Evolutionary conservation across 2,888 invertebrate species (phyloP).

Genomic region (Dryobota labecula): DNA sequence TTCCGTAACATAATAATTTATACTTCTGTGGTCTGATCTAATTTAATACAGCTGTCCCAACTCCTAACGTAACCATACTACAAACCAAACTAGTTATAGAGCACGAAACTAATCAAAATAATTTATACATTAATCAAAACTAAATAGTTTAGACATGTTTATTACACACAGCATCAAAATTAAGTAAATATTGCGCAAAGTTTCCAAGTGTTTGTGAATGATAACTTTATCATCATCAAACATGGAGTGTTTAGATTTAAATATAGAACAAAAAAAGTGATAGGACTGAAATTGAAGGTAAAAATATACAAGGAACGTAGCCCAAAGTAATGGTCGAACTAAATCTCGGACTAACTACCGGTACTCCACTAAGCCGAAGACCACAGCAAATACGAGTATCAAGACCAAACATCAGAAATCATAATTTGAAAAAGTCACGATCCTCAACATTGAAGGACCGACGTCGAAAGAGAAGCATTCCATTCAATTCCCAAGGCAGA

Average conservation of each 20-base stretch:
- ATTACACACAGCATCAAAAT: slow-evolving; percentile 5
- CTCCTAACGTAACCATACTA: slow-evolving; percentile 30
- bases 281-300: background rate
- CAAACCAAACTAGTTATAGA: slow-evolving; percentile 31
- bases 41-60: slow-evolving; percentile 42
- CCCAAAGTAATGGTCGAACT: background rate
- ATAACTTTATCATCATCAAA: background rate
- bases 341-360: background rate
- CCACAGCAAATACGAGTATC: background rate
- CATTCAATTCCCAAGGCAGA: background rate
- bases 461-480: background rate
- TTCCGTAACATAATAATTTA: slow-evolving; percentile 24
- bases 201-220: background rate
- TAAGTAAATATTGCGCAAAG: slow-evolving; percentile 9
- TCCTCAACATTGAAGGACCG: background rate
- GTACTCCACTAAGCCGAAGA: background rate
- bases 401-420: background rate
- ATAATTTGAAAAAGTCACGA: background rate
- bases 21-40: slow-evolving; percentile 28
- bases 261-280: background rate
- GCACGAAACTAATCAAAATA: slow-evolving; percentile 49
- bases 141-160: slow-evolving; percentile 22
- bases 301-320: background rate
- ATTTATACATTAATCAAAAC: slow-evolving; percentile 44
- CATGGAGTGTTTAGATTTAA: background rate